These are phyloP conservation scores for Lagopus leucura DNA, from an alignment of 2,113 vertebrate genomes.

Conservation along the genomic window DNA sequence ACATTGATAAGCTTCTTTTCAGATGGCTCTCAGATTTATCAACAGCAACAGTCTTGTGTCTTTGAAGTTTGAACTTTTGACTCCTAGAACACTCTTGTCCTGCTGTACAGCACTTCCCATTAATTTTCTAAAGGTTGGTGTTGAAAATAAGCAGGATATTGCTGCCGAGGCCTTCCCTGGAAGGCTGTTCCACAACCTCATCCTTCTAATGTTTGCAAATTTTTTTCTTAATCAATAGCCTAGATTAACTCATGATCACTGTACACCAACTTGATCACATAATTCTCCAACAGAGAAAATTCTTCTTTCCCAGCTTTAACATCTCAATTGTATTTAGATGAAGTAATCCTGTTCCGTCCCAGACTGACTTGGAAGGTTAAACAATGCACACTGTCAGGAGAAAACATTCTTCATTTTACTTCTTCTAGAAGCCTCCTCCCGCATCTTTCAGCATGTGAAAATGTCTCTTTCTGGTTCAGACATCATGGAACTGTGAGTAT, in stretches of 20 bases:
- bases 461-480: neutral
- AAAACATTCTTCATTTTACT: neutral
- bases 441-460: neutral
- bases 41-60: neutral
- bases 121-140: neutral
- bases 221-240: neutral
- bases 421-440: neutral
- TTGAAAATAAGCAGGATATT: neutral
- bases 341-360: neutral
- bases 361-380: neutral
- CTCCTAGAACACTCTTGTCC: neutral
- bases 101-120: neutral
- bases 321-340: neutral
- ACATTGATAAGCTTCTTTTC: neutral
- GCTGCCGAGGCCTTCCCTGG: neutral
- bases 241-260: neutral
- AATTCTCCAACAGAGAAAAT: neutral
- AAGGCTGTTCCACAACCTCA: neutral
- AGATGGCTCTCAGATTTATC: neutral
- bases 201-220: neutral
- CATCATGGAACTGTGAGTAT: neutral
- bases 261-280: neutral
- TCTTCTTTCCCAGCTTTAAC: neutral
- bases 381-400: neutral
- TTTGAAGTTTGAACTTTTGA: neutral